Base-by-base conservation (phyloP, 2,797 vertebrate species). In the Galagoides demidoff region DNA sequence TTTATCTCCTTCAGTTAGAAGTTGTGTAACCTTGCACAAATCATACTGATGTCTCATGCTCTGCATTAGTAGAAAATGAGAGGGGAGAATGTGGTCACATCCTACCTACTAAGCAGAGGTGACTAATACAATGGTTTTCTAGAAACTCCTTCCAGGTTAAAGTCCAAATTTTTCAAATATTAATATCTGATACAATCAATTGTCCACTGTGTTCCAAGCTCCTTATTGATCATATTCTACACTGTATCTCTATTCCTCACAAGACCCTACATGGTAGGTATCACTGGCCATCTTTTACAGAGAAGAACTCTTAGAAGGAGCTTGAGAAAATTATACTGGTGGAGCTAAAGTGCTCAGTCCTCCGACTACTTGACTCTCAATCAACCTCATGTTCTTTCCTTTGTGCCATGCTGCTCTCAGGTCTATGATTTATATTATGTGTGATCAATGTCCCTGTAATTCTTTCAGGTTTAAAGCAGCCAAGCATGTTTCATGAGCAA, bases 391-490 rank as follows among this genome's bases (percentile, higher is more conserved):
- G 23, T 73, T 87, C n/a, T 85, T 52, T 90, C 23, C 13, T 94
- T 91, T 88, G 43, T 52, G 37, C 25, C 37, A 31, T 68, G 55
- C 17, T 78, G 19, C 11, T 84, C 71, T 91, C 0, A 8, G 31
- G 45, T 55, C 83, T 63, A n/a, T 78, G 76, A 95, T 92, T 92
- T 92, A 92, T 68, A 63, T 45, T 77, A 3, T 73, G 20, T 78
- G 52, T 92, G 73, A 95, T 52, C 77, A 82, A 61, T 68, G 34
- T 78, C 91, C 73, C 39, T 85, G 39, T 92, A 87, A 92, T 95
- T 82, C 83, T 78, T 90, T 94, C 66, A 78, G 77, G 81, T 89
- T 89, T n/a, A 95, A 95, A 93, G 79, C 64, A 96, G 73, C 79
- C 96, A 84, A 84, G 79, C 79, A 64, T 73, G 63, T 94, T 93